These are phyloP conservation scores for Drosophila affinis DNA, from an alignment of 2,888 invertebrate genomes.

Conservation along the genomic window DNA sequence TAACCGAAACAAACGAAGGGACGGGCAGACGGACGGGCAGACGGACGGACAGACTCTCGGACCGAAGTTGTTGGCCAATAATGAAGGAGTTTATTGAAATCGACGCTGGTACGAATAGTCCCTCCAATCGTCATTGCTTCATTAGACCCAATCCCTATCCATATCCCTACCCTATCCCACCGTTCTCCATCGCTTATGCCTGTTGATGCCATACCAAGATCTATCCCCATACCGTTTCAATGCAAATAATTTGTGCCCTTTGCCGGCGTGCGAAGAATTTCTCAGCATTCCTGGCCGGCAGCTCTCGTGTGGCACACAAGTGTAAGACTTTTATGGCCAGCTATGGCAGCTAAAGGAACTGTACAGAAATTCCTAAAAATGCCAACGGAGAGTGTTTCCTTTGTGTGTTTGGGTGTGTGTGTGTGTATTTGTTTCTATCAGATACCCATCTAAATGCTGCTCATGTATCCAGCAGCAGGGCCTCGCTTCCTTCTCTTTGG, in stretches of 20 bases:
- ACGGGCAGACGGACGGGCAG: no score
- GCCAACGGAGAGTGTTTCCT: slow-evolving; percentile 30
- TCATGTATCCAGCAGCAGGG: slow-evolving; percentile 32
- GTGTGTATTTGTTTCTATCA: slow-evolving; percentile 50
- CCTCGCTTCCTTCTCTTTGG: slow-evolving; percentile 12
- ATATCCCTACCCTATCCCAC: neutral
- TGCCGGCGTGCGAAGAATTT: slow-evolving; percentile 71
- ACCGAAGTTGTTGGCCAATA: slow-evolving; percentile 40
- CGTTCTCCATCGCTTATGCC: slow-evolving; percentile 24
- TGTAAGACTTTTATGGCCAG: slow-evolving; percentile 62
- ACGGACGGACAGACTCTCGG: slow-evolving; percentile 27
- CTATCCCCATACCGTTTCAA: slow-evolving; percentile 20
- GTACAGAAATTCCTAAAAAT: slow-evolving; percentile 29
- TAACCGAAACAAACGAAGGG: neutral
- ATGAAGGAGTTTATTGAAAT: slow-evolving; percentile 76
- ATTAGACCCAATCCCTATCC: slow-evolving; percentile 29
- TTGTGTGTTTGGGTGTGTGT: no score
- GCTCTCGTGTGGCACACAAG: slow-evolving; percentile 4
- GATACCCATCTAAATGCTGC: slow-evolving; percentile 51
- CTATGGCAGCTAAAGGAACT: slow-evolving; percentile 7
- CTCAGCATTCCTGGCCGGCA: slow-evolving; percentile 47
- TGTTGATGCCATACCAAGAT: slow-evolving; percentile 32
- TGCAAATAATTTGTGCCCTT: slow-evolving; percentile 69
- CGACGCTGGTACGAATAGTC: slow-evolving; percentile 37
- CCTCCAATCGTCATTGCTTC: slow-evolving; percentile 49